Percentiles rank a stretch among this genome's conserved stretches.
Evolutionary conservation across 2,113 vertebrate genomes (phyloP).

Genomic region (Crotalus viridis): DNA sequence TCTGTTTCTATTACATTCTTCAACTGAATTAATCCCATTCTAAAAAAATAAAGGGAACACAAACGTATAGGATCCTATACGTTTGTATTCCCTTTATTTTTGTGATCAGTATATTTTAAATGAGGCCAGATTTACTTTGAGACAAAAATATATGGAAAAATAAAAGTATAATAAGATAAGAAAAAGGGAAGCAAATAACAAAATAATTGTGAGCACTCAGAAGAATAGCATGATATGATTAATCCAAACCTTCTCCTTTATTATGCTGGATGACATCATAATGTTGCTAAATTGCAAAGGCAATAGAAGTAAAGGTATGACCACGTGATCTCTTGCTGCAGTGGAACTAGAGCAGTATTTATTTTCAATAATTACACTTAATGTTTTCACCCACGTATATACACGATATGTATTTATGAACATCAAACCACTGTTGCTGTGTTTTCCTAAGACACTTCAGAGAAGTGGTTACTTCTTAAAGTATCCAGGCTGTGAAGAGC

Average conservation of each 20-base stretch:
- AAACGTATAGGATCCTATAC: too few relatives aligned
- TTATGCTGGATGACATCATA: slow-evolving; percentile 26
- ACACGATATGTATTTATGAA: background rate
- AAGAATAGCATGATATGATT: background rate
- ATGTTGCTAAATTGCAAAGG: background rate
- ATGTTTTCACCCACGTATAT: background rate
- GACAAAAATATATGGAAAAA: background rate
- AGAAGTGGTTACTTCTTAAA: background rate
- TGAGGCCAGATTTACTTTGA: background rate
- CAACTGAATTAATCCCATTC: accelerated
- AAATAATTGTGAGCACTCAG: background rate
- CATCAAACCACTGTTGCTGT: background rate
- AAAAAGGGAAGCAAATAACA: background rate
- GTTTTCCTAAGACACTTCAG: background rate
- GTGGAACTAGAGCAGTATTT: background rate
- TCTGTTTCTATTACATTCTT: background rate
- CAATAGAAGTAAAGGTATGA: background rate
- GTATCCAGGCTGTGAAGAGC: background rate
- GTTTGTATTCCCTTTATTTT: too few relatives aligned
- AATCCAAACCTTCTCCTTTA: background rate
- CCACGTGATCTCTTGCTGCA: background rate
- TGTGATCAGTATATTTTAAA: background rate
- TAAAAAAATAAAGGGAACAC: background rate
- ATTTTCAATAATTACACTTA: background rate
- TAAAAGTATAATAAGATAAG: background rate